These are phyloP conservation scores for Pseudochromis fuscus DNA, from an alignment of 2,797 vertebrate species.

Conservation along the genomic window DNA sequence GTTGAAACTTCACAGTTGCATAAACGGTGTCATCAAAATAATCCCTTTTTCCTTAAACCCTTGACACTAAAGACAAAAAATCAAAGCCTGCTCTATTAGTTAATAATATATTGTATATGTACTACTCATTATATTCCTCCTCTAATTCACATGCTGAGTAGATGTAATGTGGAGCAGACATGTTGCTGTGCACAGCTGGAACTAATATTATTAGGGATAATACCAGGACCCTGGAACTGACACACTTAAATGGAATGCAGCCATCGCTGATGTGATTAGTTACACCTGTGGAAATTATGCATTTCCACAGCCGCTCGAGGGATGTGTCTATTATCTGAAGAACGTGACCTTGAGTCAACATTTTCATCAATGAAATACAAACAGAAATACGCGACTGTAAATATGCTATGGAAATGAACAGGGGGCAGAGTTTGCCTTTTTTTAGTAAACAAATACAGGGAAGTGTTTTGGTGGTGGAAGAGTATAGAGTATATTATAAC, in stretches of 20 bases:
- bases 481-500: no score
- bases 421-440: no score
- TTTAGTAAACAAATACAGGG: no score
- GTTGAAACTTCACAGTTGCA: no score
- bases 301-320: background rate
- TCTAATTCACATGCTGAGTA: background rate
- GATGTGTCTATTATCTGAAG: background rate
- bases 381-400: no score
- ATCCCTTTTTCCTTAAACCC: no score
- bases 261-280: background rate
- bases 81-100: no score
- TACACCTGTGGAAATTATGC: background rate
- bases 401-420: background rate
- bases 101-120: no score
- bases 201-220: background rate
- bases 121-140: background rate
- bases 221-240: background rate
- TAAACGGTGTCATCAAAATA: no score
- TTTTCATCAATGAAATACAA: background rate
- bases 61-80: no score
- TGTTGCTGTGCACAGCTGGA: background rate
- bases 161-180: background rate
- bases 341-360: background rate
- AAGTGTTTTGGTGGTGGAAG: no score
- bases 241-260: background rate